Evolutionary conservation across 2,888 invertebrate species (phyloP), one percentile per base, ranked within the genome.

Genomic region (Pycnomerus fuliginosus): DNA sequence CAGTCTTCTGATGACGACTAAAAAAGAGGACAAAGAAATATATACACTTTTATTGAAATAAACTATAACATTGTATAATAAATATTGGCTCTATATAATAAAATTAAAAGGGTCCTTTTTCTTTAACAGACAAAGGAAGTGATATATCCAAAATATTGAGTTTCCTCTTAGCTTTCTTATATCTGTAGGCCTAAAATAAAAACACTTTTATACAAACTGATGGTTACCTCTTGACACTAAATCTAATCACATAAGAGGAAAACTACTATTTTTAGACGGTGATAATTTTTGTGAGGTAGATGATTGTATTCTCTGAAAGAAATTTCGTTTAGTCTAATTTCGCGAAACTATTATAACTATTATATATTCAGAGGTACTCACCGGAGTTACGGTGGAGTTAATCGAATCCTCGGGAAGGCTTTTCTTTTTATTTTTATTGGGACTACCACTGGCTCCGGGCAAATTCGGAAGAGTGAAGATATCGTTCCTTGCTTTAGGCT

Each of bases 391-490:
- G 11, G 58, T 57, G 35, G 48, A 57, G 8, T 31, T 32, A 30
- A 62, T 56, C 25, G 58, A 48, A 44, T 66, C 63, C 5, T 20
- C 20, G 1, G 62, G 61, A 23, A 58, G 56, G 40, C 53, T 60
- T 45, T 70, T 69, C 52, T 69, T 70, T 48, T 62, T 64, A n/a
- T 52, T 48, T 48, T 67, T 70, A 23, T 55, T 58, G 4, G 72
- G 69, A 50, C 69, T 69, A 7, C 58, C 58, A 3, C 65, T 62
- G 23, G 66, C 69, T 70, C 82, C 82, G 3, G 80, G 80, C 14
- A 83, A 75, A 59, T 79, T 80, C 0, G 83, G 83, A 48, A 83
- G 67, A 0, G 75, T 77, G 44, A 83, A 76, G 45, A 80, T 80
- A 1, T 76, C 76, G 40, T 53, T 58, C 34, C 60, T 61, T 11